A percentile compares a stretch with the other conserved stretches of the same genome.
phyloP scores from a whole-genome alignment of 2,888 invertebrate genomes.

The Habroteleia sp. region DNA sequence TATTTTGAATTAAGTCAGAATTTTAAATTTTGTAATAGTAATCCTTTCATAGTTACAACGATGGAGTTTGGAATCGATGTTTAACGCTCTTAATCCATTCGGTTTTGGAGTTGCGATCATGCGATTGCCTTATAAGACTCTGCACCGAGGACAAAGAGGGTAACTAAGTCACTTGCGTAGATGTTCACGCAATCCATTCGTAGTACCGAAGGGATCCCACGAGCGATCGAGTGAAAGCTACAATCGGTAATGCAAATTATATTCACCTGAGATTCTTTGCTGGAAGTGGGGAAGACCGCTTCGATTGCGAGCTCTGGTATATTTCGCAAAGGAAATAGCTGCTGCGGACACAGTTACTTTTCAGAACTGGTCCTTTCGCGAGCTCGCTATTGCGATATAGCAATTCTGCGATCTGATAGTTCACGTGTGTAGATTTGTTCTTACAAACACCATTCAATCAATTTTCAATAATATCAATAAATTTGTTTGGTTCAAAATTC shows the following conservation, averaged over 20 bases:
- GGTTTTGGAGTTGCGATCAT: background rate
- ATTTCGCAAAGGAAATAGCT: slow-evolving; percentile 56
- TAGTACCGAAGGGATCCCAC: slow-evolving; percentile 6
- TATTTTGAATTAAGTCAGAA: too few relatives aligned
- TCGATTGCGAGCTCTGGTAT: slow-evolving; percentile 34
- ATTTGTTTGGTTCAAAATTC: too few relatives aligned
- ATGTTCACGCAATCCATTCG: slow-evolving; percentile 4
- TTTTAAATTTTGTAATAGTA: too few relatives aligned
- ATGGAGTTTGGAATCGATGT: too few relatives aligned
- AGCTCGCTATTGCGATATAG: slow-evolving; percentile 64
- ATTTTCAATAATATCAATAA: too few relatives aligned
- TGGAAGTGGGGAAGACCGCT: slow-evolving; percentile 69
- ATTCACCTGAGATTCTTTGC: slow-evolving; percentile 44
- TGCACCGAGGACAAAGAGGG: slow-evolving; percentile 13
- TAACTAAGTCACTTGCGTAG: slow-evolving; percentile 5
- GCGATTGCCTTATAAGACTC: slow-evolving; percentile 2
- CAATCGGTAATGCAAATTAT: slow-evolving; percentile 71
- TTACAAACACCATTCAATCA: too few relatives aligned
- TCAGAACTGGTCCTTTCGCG: slow-evolving; percentile 62
- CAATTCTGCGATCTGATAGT: slow-evolving; percentile 43
- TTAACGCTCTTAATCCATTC: slow-evolving; percentile 1
- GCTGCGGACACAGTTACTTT: slow-evolving; percentile 69
- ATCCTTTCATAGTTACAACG: too few relatives aligned
- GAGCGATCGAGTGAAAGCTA: slow-evolving; percentile 46
- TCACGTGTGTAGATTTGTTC: slow-evolving; percentile 42